These are phyloP conservation scores for Bufo gargarizans DNA, from an alignment of 2,113 vertebrate species.

Conservation along the genomic window DNA sequence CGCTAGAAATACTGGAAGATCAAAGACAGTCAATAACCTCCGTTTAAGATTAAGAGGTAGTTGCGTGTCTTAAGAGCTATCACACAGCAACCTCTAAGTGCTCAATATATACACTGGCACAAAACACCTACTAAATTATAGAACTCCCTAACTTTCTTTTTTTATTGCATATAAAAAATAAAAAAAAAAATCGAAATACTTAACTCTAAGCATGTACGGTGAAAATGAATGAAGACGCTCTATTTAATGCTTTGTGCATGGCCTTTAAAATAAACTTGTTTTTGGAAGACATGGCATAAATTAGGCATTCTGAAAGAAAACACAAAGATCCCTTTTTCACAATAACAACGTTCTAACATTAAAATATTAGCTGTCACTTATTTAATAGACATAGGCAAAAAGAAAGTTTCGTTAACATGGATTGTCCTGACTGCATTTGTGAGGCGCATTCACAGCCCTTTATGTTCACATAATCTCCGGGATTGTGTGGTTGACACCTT, in stretches of 20 bases:
- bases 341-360: conserved; percentile 76
- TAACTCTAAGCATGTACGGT: not conserved
- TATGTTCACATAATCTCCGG: conserved; percentile 75
- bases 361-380: conserved; percentile 77
- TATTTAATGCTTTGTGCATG: not conserved
- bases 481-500: conserved; percentile 74
- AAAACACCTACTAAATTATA: not conserved
- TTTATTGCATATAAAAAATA: not conserved
- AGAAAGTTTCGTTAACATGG: conserved; percentile 72
- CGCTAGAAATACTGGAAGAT: not conserved
- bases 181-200: not conserved
- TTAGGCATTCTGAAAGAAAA: conserved; percentile 69
- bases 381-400: conserved; percentile 75
- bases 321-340: conserved; percentile 72
- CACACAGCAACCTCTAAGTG: not conserved
- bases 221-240: not conserved
- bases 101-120: not conserved
- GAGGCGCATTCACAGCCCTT: conserved; percentile 74
- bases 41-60: too few relatives aligned
- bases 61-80: too few relatives aligned
- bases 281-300: conserved; percentile 72
- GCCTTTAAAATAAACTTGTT: conserved; percentile 67
- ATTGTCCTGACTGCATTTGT: conserved; percentile 72
- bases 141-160: not conserved
- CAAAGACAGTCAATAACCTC: not conserved